These are phyloP conservation scores for Megalops cyprinoides DNA, from an alignment of 2,797 vertebrate genomes.

Conservation along the genomic window DNA sequence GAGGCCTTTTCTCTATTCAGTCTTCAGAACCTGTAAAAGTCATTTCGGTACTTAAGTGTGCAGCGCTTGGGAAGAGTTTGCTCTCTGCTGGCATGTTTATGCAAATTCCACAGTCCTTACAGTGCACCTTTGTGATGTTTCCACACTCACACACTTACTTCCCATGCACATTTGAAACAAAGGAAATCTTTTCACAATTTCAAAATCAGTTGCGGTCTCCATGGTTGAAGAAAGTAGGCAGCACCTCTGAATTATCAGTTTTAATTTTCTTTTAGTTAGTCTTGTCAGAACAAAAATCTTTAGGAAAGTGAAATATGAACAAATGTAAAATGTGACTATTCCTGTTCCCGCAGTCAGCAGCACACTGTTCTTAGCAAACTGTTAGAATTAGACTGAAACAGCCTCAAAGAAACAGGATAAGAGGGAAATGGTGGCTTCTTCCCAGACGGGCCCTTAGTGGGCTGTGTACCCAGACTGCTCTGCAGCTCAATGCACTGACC, in stretches of 20 bases:
- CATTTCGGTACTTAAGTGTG: too few species aligned
- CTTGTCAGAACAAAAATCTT: not conserved
- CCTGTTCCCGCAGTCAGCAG: not conserved
- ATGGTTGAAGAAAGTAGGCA: not conserved
- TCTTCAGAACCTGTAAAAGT: not conserved
- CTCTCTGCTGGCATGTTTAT: not conserved
- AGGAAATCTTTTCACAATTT: not conserved
- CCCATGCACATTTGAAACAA: not conserved
- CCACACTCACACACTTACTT: not conserved
- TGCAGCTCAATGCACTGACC: slow-evolving; percentile 23
- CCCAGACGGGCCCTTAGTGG: not conserved
- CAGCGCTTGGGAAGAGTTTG: slow-evolving; percentile 12
- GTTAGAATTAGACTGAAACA: not conserved
- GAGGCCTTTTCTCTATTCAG: slow-evolving; percentile 2
- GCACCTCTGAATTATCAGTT: not conserved
- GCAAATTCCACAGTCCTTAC: not conserved
- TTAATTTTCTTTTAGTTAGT: not conserved
- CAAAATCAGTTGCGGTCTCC: not conserved
- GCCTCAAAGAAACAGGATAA: not conserved
- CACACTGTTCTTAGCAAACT: not conserved
- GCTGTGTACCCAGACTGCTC: slow-evolving; percentile 24
- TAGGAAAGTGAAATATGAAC: not conserved
- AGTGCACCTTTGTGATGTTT: not conserved
- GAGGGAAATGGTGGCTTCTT: not conserved
- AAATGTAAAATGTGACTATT: not conserved